Evolutionary conservation across 2,797 vertebrate genomes (phyloP), one percentile per base, ranked within the genome.

Genomic region (Takifugu ocellatus): DNA sequence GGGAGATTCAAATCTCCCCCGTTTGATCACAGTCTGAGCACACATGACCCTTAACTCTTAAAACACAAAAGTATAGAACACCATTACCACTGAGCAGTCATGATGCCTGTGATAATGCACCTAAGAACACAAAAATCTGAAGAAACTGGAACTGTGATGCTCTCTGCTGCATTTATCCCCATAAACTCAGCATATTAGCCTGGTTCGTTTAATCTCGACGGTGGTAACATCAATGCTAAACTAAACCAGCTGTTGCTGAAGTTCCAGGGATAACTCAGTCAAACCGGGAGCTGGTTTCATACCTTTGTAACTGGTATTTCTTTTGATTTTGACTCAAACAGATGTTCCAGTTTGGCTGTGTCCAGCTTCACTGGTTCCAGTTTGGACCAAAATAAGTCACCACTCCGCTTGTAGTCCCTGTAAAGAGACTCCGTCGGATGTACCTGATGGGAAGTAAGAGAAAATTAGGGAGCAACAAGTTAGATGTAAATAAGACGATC

Each of bases 271-370:
- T 45, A 45, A 16, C n/a, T 45, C 43, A 45, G 17, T 8, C n/a
- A n/a, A 46, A n/a, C 17, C 44, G 21, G 44, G 43, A 16, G 44
- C 44, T 43, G 44, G 1, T 12, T 74, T 1, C 54, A 75, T 93
- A 99, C 97, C 94, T 98, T 99, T 51, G 95, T 94, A 65, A 94
- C 93, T 42, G 94, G 92, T 63, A 96, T 91, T 89, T 99, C 97
- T 82, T 99, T 99, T 49, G 96, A 99, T 77, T 97, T 99, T 9
- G 94, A 89, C 83, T 99, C 96, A 88, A 98, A 99, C 74, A 99
- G 92, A 77, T 94, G 92, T 76, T 99, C 97, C 82, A 99, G 91
- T 89, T 94, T 97, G 84, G 92, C 89, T 8, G 94, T 96, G 78
- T 99, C 97, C 77, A 98, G 75, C 78, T 95, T 97, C 54, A 99